Conservation (phyloP, 2,888 invertebrate genomes). For the Leuctra nigra region DNA sequence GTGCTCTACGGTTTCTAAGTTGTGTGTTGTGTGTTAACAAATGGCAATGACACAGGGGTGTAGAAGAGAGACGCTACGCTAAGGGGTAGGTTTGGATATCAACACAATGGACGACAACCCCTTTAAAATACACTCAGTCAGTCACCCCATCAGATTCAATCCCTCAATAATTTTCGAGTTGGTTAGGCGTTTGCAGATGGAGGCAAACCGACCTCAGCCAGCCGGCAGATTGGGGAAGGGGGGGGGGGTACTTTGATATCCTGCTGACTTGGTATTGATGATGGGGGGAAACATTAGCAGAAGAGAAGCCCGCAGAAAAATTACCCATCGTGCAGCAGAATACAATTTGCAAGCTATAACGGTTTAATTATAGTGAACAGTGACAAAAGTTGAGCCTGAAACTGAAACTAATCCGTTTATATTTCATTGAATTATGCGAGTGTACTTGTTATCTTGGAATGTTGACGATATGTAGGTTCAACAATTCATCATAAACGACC, state of each 20-base stretch:
- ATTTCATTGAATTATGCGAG: no score
- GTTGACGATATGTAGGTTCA: no score
- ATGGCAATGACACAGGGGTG: slow-evolving; percentile 20
- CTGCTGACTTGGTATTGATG: slow-evolving; percentile 15
- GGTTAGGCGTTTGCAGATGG: slow-evolving; percentile 25
- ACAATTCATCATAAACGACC: no score
- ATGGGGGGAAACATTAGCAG: background rate
- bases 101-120: slow-evolving; percentile 21
- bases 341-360: no score
- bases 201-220: slow-evolving; percentile 2
- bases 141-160: slow-evolving; percentile 20
- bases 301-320: no score
- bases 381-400: no score
- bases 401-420: no score
- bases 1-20: slow-evolving; percentile 14
- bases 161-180: slow-evolving; percentile 25
- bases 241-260: background rate
- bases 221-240: background rate
- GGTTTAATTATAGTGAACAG: no score
- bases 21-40: slow-evolving; percentile 22
- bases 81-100: slow-evolving; percentile 4
- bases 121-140: slow-evolving; percentile 8
- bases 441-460: no score
- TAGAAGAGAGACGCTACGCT: background rate
- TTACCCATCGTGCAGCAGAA: no score